Percentiles rank a stretch among this genome's conserved stretches.
These are phyloP conservation scores for Cerastis rubricosa DNA, from an alignment of 2,888 invertebrate species.

Conservation along the genomic window DNA sequence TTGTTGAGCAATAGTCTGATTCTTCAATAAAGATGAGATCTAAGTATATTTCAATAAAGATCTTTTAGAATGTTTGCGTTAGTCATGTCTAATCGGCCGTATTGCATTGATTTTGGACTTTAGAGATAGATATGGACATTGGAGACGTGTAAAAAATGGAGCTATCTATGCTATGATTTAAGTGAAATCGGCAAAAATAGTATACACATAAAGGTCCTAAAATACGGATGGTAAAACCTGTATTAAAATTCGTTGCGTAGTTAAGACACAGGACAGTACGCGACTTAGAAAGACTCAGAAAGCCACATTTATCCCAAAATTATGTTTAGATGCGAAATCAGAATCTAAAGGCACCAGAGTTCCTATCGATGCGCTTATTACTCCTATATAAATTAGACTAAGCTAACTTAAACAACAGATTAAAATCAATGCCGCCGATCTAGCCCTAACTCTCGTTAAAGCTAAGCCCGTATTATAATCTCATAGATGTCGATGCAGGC, in stretches of 20 bases:
- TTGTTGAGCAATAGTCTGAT: not conserved
- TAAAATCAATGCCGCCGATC: constrained; percentile 25
- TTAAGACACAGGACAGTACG: not conserved
- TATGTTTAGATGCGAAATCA: not conserved
- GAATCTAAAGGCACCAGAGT: not conserved
- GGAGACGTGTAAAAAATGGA: no score
- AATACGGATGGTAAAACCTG: no score
- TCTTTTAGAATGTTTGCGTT: not conserved
- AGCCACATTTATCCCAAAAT: not conserved
- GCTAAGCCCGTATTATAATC: constrained; percentile 32
- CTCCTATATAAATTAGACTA: constrained; percentile 1
- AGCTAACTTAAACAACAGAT: constrained; percentile 9
- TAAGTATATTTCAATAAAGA: not conserved
- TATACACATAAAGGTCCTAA: no score
- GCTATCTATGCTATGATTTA: no score
- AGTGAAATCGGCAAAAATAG: no score
- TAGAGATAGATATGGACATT: no score
- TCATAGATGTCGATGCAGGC: constrained; percentile 39
- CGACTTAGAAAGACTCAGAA: not conserved
- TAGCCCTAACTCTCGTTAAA: constrained; percentile 32
- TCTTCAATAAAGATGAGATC: not conserved
- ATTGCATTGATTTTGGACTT: no score
- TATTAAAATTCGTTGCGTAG: not conserved
- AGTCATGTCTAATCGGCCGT: not conserved
- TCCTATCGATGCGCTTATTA: not conserved